Base-by-base conservation (phyloP, 2,797 vertebrate species). In the Manis pentadactyla region DNA sequence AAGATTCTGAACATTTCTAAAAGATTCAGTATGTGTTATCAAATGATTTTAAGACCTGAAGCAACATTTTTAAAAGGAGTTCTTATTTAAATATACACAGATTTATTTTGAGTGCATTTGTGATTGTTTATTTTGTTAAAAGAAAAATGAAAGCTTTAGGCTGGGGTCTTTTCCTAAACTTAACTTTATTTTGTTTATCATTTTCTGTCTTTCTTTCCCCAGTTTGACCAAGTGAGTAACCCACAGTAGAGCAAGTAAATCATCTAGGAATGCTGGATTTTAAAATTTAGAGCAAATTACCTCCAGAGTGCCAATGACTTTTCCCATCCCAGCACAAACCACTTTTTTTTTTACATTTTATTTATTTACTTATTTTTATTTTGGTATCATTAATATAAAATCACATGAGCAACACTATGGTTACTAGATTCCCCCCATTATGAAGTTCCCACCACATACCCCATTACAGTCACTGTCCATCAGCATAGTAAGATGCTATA, bases 171-270 rank as follows among this genome's bases (percentile, higher is more conserved):
- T 87, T 31, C 27, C 4, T 61, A 71, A 63, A 90, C 73, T 81
- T 73, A 78, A 49, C 10, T 97, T 39, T 31, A 53, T 64, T 74
- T 87, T 90, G 7, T 88, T 91, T 77, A 81, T 79, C 18, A 66
- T 49, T 74, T 34, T 78, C 31, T 77, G 31, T 19, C 87, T 79
- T 63, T 63, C 25, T 73, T 74, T 90, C 34, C 61, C 14, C 13
- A 71, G 57, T 92, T 64, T 49, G 57, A 34, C 18, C 46, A 69
- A 78, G 5, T 46, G 29, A 64, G 10, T 59, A 87, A 78, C 31
- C 0, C 3, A 71, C 21, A 57, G 19, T 74, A 69, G 83, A 87
- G 13, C 34, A 94, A 51, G 13, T n/a, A 77, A 61, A 87, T 87
- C 59, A 81, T 42, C 4, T 5, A 68, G 19, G 18, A 61, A 49